These are phyloP conservation scores for Sesamia inferens DNA, from an alignment of 2,888 invertebrate species.

Conservation along the genomic window DNA sequence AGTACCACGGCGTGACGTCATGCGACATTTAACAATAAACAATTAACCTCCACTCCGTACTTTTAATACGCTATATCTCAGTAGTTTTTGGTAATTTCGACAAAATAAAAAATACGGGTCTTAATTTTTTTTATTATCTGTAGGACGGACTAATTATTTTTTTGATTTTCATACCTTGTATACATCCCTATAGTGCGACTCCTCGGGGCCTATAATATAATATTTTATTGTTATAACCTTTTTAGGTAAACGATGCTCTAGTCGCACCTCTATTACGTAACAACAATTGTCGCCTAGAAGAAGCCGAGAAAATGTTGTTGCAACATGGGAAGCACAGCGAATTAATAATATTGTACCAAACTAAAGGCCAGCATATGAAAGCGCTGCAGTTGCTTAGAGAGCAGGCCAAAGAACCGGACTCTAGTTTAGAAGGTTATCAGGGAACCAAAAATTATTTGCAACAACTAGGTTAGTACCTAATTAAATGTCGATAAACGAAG, in stretches of 20 bases:
- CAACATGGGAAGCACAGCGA: constrained; percentile 97
- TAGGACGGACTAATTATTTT: too few relatives aligned
- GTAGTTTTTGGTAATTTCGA: too few relatives aligned
- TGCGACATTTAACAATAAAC: too few relatives aligned
- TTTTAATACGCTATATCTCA: too few relatives aligned
- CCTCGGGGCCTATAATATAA: neutral
- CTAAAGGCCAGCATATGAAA: constrained; percentile 97
- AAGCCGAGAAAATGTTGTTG: constrained; percentile 96
- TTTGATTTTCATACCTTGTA: too few relatives aligned
- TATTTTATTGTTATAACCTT: neutral
- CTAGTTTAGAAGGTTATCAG: constrained; percentile 94
- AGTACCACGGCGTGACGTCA: too few relatives aligned
- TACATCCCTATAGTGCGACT: neutral
- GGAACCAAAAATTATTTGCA: constrained; percentile 97
- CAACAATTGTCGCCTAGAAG: constrained; percentile 97
- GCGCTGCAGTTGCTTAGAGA: constrained; percentile 96
- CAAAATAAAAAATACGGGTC: too few relatives aligned
- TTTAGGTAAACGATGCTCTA: constrained; percentile 97
- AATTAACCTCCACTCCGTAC: too few relatives aligned
- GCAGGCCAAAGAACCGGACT: constrained; percentile 93
- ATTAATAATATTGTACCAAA: constrained; percentile 98
- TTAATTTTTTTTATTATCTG: too few relatives aligned
- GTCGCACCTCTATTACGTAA: constrained; percentile 97
- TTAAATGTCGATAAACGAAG: neutral
- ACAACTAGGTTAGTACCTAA: constrained; percentile 92